Conservation (phyloP, 2,888 invertebrate species). For the Proisotoma minuta region DNA sequence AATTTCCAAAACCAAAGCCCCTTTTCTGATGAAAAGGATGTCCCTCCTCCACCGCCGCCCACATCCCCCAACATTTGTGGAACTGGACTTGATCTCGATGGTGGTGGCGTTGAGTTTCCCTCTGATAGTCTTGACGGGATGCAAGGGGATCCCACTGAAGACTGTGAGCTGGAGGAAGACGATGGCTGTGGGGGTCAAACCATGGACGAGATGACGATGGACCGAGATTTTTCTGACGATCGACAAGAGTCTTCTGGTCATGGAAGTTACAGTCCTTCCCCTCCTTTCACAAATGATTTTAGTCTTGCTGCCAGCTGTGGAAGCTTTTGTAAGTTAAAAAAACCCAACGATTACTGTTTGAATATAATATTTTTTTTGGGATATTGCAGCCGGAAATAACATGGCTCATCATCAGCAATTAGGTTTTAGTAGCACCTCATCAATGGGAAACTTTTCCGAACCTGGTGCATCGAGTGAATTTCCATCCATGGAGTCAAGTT, state of each 20-base stretch:
- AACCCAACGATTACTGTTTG: not conserved
- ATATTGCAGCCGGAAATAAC: not conserved
- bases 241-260: slow-evolving; percentile 4
- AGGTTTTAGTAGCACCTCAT: not conserved
- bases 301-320: not conserved
- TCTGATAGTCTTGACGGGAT: slow-evolving; percentile 34
- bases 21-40: slow-evolving; percentile 25
- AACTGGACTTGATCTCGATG: slow-evolving; percentile 16
- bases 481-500: no score
- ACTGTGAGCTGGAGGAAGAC: slow-evolving; percentile 21
- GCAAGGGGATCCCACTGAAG: slow-evolving; percentile 20
- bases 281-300: slow-evolving; percentile 10
- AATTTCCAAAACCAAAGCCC: slow-evolving; percentile 10
- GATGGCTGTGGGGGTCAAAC: slow-evolving; percentile 22
- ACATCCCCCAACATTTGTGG: slow-evolving; percentile 42
- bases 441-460: not conserved
- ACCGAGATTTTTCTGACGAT: slow-evolving; percentile 22
- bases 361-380: not conserved
- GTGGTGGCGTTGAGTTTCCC: slow-evolving; percentile 24
- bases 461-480: not conserved
- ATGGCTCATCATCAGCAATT: not conserved
- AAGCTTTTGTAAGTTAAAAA: not conserved
- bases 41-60: slow-evolving; percentile 44
- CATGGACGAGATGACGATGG: slow-evolving; percentile 20
- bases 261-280: slow-evolving; percentile 12